These are phyloP conservation scores for Hestina assimilis DNA, from an alignment of 1,140 invertebrate genomes.

Conservation along the genomic window DNA sequence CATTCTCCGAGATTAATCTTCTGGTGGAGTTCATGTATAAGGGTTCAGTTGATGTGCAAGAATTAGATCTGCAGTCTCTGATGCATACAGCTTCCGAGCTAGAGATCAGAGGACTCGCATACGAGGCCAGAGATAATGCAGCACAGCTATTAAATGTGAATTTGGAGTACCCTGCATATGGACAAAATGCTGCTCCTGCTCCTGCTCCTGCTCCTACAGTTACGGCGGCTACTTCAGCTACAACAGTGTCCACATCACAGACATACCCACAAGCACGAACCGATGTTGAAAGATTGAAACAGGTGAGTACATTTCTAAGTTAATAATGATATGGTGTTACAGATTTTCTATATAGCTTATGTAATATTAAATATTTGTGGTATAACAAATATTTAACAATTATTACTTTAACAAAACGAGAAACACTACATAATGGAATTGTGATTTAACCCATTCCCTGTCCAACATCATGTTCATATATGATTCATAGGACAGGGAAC, in stretches of 20 bases:
- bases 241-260: slow-evolving; percentile 41
- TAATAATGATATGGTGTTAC: background rate
- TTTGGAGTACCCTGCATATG: slow-evolving; percentile 70
- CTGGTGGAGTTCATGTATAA: slow-evolving; percentile 87
- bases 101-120: slow-evolving; percentile 80
- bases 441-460: too few relatives aligned
- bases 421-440: too few relatives aligned
- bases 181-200: slow-evolving; percentile 52
- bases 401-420: too few relatives aligned
- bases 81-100: slow-evolving; percentile 84
- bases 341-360: too few relatives aligned
- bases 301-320: slow-evolving; percentile 47
- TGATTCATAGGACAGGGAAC: too few relatives aligned
- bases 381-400: background rate
- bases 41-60: slow-evolving; percentile 84
- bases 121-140: slow-evolving; percentile 74
- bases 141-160: slow-evolving; percentile 76
- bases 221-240: slow-evolving; percentile 14
- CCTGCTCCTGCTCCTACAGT: too few relatives aligned
- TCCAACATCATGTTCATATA: too few relatives aligned
- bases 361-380: background rate
- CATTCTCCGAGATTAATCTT: slow-evolving; percentile 84
- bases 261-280: slow-evolving; percentile 57
- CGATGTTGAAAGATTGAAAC: slow-evolving; percentile 74
- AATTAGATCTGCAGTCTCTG: slow-evolving; percentile 82